Conservation (phyloP, 2,888 invertebrate species). For the Spialia ferax region DNA sequence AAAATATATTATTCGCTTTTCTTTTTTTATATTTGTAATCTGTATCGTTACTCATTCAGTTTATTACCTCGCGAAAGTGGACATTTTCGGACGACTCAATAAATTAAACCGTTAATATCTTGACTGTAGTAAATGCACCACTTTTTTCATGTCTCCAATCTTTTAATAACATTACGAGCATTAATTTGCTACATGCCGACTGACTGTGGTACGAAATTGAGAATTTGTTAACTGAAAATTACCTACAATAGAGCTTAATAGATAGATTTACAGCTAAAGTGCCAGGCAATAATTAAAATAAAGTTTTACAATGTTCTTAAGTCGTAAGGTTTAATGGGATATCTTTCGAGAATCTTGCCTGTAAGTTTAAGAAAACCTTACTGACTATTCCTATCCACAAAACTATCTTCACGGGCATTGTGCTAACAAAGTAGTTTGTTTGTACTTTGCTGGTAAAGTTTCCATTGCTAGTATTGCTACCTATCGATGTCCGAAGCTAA, state of each 20-base stretch:
- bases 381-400: background rate
- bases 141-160: background rate
- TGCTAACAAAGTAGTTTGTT: slow-evolving; percentile 28
- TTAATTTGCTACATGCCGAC: no score
- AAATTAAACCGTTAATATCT: background rate
- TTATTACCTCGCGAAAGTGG: background rate
- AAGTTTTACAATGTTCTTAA: no score
- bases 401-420: slow-evolving; percentile 12
- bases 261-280: no score
- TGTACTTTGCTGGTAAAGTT: slow-evolving; percentile 22
- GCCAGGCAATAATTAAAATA: no score
- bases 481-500: slow-evolving; percentile 11
- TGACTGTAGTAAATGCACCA: background rate
- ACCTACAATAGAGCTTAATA: no score
- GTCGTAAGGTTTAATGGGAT: no score
- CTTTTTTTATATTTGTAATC: background rate
- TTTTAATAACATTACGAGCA: background rate
- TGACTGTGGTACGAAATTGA: no score
- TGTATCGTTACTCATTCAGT: background rate
- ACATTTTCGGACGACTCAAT: background rate
- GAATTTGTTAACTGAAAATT: no score
- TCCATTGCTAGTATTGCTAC: slow-evolving; percentile 20
- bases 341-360: background rate
- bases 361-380: background rate
- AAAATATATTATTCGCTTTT: background rate